Evolutionary conservation across 2,797 vertebrate genomes (phyloP).

Genomic region (Kryptopterus vitreolus): DNA sequence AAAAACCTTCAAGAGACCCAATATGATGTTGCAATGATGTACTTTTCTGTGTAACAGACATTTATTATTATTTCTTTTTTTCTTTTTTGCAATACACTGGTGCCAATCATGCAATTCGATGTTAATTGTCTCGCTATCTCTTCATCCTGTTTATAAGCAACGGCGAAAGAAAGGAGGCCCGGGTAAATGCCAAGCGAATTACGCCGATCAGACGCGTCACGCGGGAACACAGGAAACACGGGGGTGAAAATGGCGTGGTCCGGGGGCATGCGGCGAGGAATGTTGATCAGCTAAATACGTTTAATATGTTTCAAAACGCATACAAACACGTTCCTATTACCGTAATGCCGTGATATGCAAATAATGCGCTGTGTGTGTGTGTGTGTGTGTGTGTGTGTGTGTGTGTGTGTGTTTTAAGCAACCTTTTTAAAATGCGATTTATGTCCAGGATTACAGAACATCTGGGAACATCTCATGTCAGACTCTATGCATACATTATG

Average conservation of each 20-base stretch:
- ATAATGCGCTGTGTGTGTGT: too few species aligned
- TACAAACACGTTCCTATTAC: neutral
- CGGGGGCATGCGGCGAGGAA: neutral
- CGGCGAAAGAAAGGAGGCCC: neutral
- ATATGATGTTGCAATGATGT: slow-evolving; percentile 12
- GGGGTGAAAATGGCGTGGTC: neutral
- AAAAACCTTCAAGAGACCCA: slow-evolving; percentile 12
- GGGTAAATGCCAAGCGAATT: slow-evolving; percentile 23
- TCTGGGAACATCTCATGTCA: neutral
- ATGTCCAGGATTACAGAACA: neutral
- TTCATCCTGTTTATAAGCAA: slow-evolving; percentile 16
- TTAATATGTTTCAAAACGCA: neutral
- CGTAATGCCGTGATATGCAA: neutral
- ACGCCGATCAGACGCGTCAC: slow-evolving; percentile 23
- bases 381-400: too few species aligned
- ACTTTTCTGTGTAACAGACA: slow-evolving; percentile 17
- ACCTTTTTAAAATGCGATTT: neutral
- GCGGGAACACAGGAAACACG: slow-evolving; percentile 7
- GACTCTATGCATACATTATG: neutral
- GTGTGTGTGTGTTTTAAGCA: too few species aligned
- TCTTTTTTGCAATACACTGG: slow-evolving; percentile 31
- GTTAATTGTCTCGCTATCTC: slow-evolving; percentile 18
- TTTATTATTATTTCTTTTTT: too few species aligned
- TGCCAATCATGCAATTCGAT: slow-evolving; percentile 1
- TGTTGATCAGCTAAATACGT: neutral